These are phyloP conservation scores for Myxocyprinus asiaticus DNA, from an alignment of 2,113 vertebrate species.

Conservation along the genomic window DNA sequence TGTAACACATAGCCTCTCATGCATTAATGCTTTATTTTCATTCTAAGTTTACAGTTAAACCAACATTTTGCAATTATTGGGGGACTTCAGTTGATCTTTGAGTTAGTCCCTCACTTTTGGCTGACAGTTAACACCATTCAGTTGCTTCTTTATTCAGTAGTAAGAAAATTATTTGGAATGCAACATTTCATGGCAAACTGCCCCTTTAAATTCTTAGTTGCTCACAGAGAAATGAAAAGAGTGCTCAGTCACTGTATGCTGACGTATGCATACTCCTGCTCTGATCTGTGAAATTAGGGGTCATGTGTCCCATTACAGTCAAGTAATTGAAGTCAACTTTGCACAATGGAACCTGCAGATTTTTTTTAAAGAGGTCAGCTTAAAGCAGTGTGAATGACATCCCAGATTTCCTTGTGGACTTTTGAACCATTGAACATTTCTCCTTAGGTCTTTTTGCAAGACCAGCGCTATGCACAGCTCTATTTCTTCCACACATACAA, in stretches of 20 bases:
- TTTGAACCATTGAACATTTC: slow-evolving; percentile 12
- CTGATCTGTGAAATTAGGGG: slow-evolving; percentile 53
- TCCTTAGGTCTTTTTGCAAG: not conserved
- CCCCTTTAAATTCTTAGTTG: slow-evolving; percentile 1
- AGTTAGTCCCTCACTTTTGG: slow-evolving; percentile 1
- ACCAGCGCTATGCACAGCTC: not conserved
- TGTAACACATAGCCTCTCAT: no score
- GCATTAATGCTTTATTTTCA: no score
- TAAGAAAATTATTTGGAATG: not conserved
- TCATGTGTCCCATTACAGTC: slow-evolving; percentile 27
- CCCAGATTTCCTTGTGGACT: slow-evolving; percentile 23
- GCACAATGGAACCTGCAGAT: slow-evolving; percentile 37
- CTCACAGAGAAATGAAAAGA: not conserved
- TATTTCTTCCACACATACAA: not conserved
- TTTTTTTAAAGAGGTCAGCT: slow-evolving; percentile 31
- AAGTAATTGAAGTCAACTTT: slow-evolving; percentile 38
- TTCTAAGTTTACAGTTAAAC: not conserved
- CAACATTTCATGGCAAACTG: slow-evolving; percentile 25
- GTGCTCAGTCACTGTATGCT: slow-evolving; percentile 33
- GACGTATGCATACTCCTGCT: slow-evolving; percentile 33
- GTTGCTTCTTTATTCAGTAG: no score
- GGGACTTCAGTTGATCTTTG: slow-evolving; percentile 13
- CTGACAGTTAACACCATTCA: not conserved
- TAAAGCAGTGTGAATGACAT: slow-evolving; percentile 23
- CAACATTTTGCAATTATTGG: not conserved